Evolutionary conservation across 1,140 invertebrate species (phyloP).

Genomic region (Drosophila takahashii): DNA sequence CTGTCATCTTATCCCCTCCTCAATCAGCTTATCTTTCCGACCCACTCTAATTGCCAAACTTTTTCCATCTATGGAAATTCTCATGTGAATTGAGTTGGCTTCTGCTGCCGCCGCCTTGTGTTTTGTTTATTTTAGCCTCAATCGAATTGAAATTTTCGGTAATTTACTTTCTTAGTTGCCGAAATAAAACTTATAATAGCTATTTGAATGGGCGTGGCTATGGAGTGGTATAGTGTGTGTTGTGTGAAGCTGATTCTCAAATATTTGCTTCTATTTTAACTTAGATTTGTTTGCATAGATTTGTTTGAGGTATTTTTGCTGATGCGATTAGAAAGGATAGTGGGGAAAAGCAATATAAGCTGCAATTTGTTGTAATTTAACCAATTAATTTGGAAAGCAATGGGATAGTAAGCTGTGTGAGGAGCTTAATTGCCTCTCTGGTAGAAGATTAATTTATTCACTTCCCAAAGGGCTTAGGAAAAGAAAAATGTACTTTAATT

Average conservation of each 20-base stretch:
- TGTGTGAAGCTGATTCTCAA: constrained; percentile 33
- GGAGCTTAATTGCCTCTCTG: background rate
- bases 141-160: constrained; percentile 45
- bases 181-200: constrained; percentile 71
- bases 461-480: background rate
- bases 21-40: background rate
- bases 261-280: constrained; percentile 48
- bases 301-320: constrained; percentile 9
- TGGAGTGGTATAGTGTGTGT: background rate
- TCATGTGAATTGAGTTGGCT: constrained; percentile 38
- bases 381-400: constrained; percentile 7
- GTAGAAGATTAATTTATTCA: background rate
- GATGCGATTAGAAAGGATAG: constrained; percentile 14
- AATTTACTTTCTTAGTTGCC: constrained; percentile 48
- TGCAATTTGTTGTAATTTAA: constrained; percentile 1
- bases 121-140: constrained; percentile 64
- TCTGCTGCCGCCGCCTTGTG: constrained; percentile 18
- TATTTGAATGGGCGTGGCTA: constrained; percentile 46
- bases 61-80: constrained; percentile 54
- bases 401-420: background rate
- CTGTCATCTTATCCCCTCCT: background rate
- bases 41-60: constrained; percentile 66
- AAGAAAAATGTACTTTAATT: background rate
- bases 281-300: constrained; percentile 11
- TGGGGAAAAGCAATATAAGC: background rate